Conservation (phyloP, 2,113 vertebrate species). For the Trichomycterus rosablanca region DNA sequence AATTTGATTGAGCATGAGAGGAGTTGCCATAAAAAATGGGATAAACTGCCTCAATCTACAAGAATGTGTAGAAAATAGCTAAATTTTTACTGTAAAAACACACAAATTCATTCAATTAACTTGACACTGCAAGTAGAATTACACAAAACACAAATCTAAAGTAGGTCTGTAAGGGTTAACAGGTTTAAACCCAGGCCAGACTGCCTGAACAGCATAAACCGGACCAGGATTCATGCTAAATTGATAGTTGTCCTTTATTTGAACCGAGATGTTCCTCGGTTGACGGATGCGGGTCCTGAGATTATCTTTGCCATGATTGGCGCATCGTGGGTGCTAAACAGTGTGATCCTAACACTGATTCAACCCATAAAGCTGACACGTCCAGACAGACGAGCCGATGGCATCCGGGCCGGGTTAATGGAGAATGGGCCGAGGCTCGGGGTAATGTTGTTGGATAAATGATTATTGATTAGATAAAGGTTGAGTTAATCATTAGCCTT, state of each 20-base stretch:
- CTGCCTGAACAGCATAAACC: constrained; percentile 31
- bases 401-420: constrained; percentile 68
- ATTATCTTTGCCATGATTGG: not conserved
- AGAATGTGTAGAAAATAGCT: too few species aligned
- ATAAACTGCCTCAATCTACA: too few species aligned
- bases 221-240: not conserved
- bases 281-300: constrained; percentile 31
- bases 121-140: too few species aligned
- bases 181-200: not conserved
- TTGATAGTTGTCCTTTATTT: constrained; percentile 51
- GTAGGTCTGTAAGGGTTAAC: not conserved
- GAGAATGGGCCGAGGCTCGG: constrained; percentile 67
- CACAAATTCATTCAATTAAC: too few species aligned
- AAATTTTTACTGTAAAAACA: too few species aligned
- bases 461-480: constrained; percentile 82
- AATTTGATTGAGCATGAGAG: too few species aligned
- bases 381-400: constrained; percentile 62
- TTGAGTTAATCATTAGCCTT: constrained; percentile 82
- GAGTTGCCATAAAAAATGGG: too few species aligned
- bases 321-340: constrained; percentile 6
- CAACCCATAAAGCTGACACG: constrained; percentile 71
- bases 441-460: constrained; percentile 76
- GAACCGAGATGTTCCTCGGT: constrained; percentile 40
- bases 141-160: too few species aligned
- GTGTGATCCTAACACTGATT: constrained; percentile 58